Conservation (phyloP, 2,888 invertebrate species). For the Pheosia tremula region DNA sequence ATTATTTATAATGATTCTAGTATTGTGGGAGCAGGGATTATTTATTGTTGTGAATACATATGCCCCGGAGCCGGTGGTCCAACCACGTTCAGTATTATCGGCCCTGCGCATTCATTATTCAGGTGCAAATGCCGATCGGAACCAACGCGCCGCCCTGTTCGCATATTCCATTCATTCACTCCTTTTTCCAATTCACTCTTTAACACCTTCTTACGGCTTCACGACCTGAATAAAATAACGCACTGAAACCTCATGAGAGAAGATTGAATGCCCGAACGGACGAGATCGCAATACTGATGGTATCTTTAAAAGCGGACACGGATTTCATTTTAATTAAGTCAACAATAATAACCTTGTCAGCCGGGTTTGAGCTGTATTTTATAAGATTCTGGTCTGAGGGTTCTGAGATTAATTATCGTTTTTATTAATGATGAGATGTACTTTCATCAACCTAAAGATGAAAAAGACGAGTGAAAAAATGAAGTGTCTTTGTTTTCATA, state of each 20-base stretch:
- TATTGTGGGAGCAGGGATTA: constrained; percentile 10
- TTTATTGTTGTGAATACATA: constrained; percentile 19
- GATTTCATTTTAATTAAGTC: constrained; percentile 26
- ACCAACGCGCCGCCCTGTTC: constrained; percentile 58
- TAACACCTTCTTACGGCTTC: constrained; percentile 80
- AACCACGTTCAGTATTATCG: constrained; percentile 49
- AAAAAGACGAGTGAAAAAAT: neutral
- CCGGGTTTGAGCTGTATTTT: neutral
- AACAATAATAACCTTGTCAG: constrained; percentile 1
- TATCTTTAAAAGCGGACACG: constrained; percentile 37
- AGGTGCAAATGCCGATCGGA: constrained; percentile 58
- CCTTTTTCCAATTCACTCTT: constrained; percentile 78
- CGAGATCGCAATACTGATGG: constrained; percentile 49
- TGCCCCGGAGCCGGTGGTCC: constrained; percentile 26
- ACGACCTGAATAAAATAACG: constrained; percentile 77
- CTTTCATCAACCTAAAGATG: neutral
- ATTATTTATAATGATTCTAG: neutral
- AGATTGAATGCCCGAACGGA: constrained; percentile 57
- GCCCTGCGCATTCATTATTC: constrained; percentile 68
- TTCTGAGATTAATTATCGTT: constrained; percentile 1
- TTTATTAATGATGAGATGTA: neutral
- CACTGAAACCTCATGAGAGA: constrained; percentile 61
- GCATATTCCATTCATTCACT: constrained; percentile 76
- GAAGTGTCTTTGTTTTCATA: neutral
- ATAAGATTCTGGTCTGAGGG: neutral